A percentile compares a stretch with the other conserved stretches of the same genome.
These are phyloP conservation scores for Drosophila suzukii DNA, from an alignment of 1,140 invertebrate species.

Conservation along the genomic window DNA sequence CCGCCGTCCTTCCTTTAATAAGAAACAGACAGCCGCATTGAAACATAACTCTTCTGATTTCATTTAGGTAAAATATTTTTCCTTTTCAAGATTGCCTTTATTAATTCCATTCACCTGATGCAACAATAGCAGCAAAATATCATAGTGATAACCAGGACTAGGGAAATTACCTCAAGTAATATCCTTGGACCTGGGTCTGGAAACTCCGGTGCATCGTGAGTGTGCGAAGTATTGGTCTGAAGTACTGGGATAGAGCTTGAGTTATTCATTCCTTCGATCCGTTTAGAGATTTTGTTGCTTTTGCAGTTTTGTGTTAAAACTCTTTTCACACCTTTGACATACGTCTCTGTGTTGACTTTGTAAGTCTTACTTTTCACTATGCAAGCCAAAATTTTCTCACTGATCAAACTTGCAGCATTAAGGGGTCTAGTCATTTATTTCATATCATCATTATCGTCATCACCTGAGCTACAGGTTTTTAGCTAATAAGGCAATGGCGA, in stretches of 20 bases:
- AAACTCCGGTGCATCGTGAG: background rate
- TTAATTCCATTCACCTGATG: background rate
- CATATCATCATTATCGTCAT: constrained; percentile 55
- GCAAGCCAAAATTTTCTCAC: constrained; percentile 22
- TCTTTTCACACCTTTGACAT: constrained; percentile 8
- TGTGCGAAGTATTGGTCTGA: background rate
- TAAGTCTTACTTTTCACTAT: constrained; percentile 58
- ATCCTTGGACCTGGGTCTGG: background rate
- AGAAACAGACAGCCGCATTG: too few species aligned
- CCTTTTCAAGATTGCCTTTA: too few species aligned
- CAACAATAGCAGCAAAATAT: background rate
- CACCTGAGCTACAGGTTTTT: constrained; percentile 56
- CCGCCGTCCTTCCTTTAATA: too few species aligned
- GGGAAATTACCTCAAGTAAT: background rate
- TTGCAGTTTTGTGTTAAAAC: background rate
- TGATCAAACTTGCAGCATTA: constrained; percentile 44
- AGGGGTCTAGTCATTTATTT: constrained; percentile 54
- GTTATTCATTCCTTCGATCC: background rate
- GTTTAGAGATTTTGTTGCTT: background rate
- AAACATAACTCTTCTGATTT: too few species aligned
- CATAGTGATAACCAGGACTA: background rate
- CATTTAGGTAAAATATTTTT: too few species aligned
- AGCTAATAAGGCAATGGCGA: constrained; percentile 64
- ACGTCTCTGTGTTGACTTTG: constrained; percentile 11
- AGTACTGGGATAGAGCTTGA: background rate